Evolutionary conservation across 2,888 invertebrate genomes (phyloP).

Genomic region (Eupeodes latifasciatus): DNA sequence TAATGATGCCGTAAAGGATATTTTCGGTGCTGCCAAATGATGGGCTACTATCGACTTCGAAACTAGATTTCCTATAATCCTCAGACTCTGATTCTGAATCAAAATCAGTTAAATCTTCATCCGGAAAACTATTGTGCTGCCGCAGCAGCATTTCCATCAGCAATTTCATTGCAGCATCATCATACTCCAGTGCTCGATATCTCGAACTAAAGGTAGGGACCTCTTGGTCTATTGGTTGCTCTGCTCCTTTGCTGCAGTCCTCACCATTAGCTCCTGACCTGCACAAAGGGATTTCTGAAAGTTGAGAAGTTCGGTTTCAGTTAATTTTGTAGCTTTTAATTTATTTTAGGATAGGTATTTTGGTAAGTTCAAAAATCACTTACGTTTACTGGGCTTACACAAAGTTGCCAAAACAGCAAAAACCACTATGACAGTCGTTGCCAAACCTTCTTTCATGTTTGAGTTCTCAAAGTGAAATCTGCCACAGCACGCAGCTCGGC

Average conservation of each 20-base stretch:
- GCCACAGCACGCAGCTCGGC: neutral
- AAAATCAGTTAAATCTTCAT: neutral
- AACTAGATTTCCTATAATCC: constrained; percentile 9
- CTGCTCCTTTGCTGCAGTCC: constrained; percentile 23
- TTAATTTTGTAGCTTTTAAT: neutral
- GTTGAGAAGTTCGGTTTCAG: neutral
- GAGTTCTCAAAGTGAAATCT: constrained; percentile 50
- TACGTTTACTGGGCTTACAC: constrained; percentile 22
- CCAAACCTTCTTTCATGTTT: constrained; percentile 54
- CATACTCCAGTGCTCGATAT: constrained; percentile 35
- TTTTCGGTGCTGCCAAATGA: neutral
- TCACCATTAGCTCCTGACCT: neutral
- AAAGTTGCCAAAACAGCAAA: constrained; percentile 22
- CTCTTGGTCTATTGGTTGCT: neutral
- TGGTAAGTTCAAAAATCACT: constrained; percentile 19
- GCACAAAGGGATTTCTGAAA: constrained; percentile 41
- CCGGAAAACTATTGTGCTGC: constrained; percentile 52
- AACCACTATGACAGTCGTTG: neutral
- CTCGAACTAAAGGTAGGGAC: constrained; percentile 1
- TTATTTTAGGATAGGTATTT: neutral
- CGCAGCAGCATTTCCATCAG: constrained; percentile 56
- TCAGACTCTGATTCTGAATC: neutral
- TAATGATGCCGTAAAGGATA: neutral
- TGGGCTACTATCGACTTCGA: neutral
- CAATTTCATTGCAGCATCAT: constrained; percentile 47